Evolutionary conservation across 1,140 invertebrate species (phyloP).

Genomic region (Drosophila ficusphila): DNA sequence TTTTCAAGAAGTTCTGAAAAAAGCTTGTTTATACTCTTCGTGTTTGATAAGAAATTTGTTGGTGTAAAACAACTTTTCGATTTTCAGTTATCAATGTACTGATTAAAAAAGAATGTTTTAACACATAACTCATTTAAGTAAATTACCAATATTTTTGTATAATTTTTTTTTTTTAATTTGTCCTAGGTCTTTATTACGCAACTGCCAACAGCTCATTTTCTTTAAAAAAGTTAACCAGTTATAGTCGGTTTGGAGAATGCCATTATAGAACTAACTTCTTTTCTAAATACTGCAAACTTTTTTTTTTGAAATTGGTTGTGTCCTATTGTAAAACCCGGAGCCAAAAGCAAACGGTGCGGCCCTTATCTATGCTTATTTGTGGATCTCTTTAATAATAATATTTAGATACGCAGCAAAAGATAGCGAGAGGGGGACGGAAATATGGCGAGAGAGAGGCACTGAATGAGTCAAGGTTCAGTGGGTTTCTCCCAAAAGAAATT

Average conservation of each 20-base stretch:
- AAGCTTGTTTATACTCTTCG: too few species aligned
- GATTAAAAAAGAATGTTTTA: too few species aligned
- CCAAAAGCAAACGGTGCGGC: slow-evolving; percentile 16
- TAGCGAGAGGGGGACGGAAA: not conserved
- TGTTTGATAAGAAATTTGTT: too few species aligned
- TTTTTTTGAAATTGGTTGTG: slow-evolving; percentile 1
- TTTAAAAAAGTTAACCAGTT: not conserved
- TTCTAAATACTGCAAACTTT: not conserved
- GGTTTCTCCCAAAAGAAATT: slow-evolving; percentile 14
- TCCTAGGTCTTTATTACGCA: not conserved
- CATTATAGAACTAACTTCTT: not conserved
- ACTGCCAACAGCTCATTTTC: not conserved
- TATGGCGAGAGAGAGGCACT: not conserved
- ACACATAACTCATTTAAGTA: too few species aligned
- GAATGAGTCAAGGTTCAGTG: slow-evolving; percentile 41
- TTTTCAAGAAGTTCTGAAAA: too few species aligned
- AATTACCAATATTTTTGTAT: not conserved
- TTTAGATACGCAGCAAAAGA: slow-evolving; percentile 42
- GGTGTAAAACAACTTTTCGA: too few species aligned
- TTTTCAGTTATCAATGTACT: too few species aligned
- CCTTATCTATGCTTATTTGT: slow-evolving; percentile 54
- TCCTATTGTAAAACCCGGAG: slow-evolving; percentile 6
- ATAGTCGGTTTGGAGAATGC: not conserved
- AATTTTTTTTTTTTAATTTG: not conserved
- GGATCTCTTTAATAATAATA: slow-evolving; percentile 46